A percentile compares a stretch with the other conserved stretches of the same genome.
Conservation (phyloP, 2,797 vertebrate genomes). For the Peromyscus attwateri region DNA sequence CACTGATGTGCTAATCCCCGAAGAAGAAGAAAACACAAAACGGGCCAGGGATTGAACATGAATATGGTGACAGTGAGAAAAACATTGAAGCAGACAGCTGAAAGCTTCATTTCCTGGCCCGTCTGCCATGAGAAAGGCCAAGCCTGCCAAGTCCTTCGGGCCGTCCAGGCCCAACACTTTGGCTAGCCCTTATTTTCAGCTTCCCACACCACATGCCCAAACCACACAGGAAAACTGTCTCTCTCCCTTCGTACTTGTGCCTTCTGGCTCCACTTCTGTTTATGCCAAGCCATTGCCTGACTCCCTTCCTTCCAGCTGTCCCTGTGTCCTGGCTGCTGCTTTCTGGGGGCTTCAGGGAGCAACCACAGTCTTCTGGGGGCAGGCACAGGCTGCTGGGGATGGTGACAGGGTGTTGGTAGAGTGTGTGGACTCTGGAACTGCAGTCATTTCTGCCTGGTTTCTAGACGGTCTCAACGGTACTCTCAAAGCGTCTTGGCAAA, state of each 20-base stretch:
- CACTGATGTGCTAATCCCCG: conserved; percentile 63
- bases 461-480: background rate
- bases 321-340: conserved; percentile 38
- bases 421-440: background rate
- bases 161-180: conserved; percentile 63
- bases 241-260: conserved; percentile 64
- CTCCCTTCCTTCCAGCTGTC: conserved; percentile 73
- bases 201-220: conserved; percentile 64
- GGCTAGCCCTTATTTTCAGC: conserved; percentile 61
- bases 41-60: background rate
- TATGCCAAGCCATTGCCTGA: conserved; percentile 66
- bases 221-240: conserved; percentile 71
- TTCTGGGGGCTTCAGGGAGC: conserved; percentile 20
- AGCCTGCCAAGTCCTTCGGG: conserved; percentile 73
- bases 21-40: conserved; percentile 72
- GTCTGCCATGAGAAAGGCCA: conserved; percentile 64
- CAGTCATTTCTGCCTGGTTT: conserved; percentile 38
- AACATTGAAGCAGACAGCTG: conserved; percentile 71
- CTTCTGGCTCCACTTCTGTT: conserved; percentile 71
- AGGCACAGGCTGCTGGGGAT: background rate
- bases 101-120: conserved; percentile 73
- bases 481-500: conserved; percentile 6
- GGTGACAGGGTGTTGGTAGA: background rate
- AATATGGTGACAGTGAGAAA: conserved; percentile 73
- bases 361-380: background rate